These are phyloP conservation scores for Drosophila trapezifrons DNA, from an alignment of 1,140 invertebrate species.

Conservation along the genomic window DNA sequence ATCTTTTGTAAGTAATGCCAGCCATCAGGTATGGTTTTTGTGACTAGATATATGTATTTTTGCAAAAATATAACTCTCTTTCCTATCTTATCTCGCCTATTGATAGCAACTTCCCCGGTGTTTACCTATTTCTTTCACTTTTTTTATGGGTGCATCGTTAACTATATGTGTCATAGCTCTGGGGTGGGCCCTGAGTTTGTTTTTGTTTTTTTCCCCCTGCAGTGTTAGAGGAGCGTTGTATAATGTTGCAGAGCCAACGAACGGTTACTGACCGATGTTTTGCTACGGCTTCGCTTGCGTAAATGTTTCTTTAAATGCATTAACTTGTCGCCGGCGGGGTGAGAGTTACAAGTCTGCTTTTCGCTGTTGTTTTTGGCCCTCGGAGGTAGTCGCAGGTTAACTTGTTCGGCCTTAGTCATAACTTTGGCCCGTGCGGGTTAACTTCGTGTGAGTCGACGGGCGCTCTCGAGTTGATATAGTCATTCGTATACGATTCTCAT, in stretches of 20 bases:
- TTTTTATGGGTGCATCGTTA: conserved; percentile 50
- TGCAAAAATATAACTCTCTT: conserved; percentile 12
- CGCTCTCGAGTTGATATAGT: conserved; percentile 25
- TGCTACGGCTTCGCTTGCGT: conserved; percentile 71
- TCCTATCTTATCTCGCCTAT: conserved; percentile 72
- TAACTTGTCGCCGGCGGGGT: conserved; percentile 48
- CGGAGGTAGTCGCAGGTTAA: conserved; percentile 12
- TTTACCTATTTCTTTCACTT: conserved; percentile 52
- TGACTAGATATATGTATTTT: conserved; percentile 2
- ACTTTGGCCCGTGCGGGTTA: conserved; percentile 29
- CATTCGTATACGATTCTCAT: conserved; percentile 20
- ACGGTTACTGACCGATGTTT: conserved; percentile 67
- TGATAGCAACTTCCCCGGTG: conserved; percentile 50
- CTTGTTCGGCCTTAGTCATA: conserved; percentile 46
- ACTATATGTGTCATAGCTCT: conserved; percentile 61
- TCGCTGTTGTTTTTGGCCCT: conserved; percentile 30
- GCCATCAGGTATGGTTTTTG: background rate
- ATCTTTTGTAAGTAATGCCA: background rate
- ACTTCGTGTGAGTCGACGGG: conserved; percentile 17
- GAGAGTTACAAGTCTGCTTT: conserved; percentile 19
- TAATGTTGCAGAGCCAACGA: conserved; percentile 63
- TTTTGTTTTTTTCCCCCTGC: conserved; percentile 1
- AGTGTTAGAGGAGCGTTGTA: conserved; percentile 49
- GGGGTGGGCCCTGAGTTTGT: conserved; percentile 29
- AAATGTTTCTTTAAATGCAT: conserved; percentile 57